phyloP scores from a whole-genome alignment of 2,888 invertebrate species.

The Yponomeuta malinellus region DNA sequence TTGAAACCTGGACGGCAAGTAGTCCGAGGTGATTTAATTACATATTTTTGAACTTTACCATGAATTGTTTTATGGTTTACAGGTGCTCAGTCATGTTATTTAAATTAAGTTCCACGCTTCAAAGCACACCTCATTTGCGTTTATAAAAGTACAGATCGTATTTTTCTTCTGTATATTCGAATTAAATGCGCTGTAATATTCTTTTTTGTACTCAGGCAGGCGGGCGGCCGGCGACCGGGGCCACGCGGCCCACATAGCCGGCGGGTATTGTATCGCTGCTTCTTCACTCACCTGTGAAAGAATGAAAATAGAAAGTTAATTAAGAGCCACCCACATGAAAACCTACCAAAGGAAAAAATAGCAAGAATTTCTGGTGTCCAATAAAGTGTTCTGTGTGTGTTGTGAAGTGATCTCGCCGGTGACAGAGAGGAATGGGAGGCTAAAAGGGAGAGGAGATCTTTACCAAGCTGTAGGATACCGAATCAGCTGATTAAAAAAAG shows the following conservation, averaged over 20 bases:
- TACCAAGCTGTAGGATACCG: too few relatives aligned
- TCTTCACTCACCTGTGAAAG: slow-evolving; percentile 72
- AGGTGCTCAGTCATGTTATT: slow-evolving; percentile 5
- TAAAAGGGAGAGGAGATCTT: too few relatives aligned
- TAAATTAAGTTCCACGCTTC: slow-evolving; percentile 57
- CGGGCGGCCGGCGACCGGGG: slow-evolving; percentile 25
- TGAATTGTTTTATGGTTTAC: not conserved
- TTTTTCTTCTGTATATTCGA: slow-evolving; percentile 63
- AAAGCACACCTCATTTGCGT: slow-evolving; percentile 69
- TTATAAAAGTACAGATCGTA: slow-evolving; percentile 70
- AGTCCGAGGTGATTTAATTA: too few relatives aligned
- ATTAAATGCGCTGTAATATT: slow-evolving; percentile 71
- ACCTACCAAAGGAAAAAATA: slow-evolving; percentile 39
- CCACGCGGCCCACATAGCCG: slow-evolving; percentile 51
- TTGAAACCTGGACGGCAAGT: too few relatives aligned
- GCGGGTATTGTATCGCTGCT: slow-evolving; percentile 55
- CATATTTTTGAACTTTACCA: not conserved
- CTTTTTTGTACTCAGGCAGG: slow-evolving; percentile 53
- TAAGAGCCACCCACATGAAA: slow-evolving; percentile 68
- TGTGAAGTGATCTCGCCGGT: too few relatives aligned
- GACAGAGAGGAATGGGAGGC: too few relatives aligned
- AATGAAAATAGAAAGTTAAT: slow-evolving; percentile 75
- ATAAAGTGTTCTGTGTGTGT: not conserved
- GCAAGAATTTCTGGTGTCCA: not conserved
- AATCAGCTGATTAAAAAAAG: too few relatives aligned